Percentiles rank a stretch among this genome's conserved stretches.
phyloP scores from a whole-genome alignment of 1,140 invertebrate species.

The Papilio xuthus region DNA sequence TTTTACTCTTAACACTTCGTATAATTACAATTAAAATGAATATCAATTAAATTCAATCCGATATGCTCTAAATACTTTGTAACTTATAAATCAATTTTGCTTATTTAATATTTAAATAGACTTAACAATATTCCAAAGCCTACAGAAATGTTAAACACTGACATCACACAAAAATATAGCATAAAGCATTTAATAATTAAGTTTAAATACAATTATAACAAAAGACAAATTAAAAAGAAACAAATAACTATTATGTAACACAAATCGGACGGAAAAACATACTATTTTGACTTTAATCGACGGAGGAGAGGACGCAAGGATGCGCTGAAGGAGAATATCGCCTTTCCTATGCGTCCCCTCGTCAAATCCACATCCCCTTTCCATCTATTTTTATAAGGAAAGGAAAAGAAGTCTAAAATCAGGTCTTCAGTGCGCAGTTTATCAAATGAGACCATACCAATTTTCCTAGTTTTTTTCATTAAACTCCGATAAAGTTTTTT shows the following conservation, averaged over 20 bases:
- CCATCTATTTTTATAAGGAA: no score
- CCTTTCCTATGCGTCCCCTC: no score
- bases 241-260: neutral
- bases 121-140: neutral
- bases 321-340: no score
- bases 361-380: no score
- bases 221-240: neutral
- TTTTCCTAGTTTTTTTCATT: neutral
- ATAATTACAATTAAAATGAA: neutral
- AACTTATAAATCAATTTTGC: neutral
- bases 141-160: neutral
- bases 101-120: neutral
- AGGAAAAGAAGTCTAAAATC: no score
- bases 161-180: neutral
- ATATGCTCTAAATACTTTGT: conserved; percentile 17
- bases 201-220: neutral
- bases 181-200: neutral
- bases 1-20: neutral
- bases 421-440: no score
- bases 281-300: neutral
- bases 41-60: neutral
- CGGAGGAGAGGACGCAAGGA: no score
- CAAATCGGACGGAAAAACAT: neutral
- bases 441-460: no score
- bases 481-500: neutral